These are phyloP conservation scores for Eupithecia centaureata DNA, from an alignment of 2,888 invertebrate species.

Conservation along the genomic window DNA sequence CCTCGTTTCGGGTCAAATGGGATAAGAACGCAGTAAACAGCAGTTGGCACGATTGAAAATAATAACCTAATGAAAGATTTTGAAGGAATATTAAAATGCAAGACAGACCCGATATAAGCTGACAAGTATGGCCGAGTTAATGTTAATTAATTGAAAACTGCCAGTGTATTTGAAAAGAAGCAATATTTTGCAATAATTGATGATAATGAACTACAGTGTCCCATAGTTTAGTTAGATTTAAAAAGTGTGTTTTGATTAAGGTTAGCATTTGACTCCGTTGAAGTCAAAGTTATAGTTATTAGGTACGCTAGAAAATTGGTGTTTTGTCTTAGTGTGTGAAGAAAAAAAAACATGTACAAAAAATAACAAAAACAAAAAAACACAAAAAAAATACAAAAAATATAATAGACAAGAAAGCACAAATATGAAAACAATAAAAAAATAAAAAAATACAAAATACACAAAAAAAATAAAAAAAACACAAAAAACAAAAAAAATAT, in stretches of 20 bases:
- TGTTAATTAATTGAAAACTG: not conserved
- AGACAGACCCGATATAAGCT: no score
- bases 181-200: slow-evolving; percentile 2
- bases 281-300: not conserved
- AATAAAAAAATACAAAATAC: not conserved
- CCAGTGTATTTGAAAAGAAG: not conserved
- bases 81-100: no score
- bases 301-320: not conserved
- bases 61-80: no score
- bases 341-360: not conserved
- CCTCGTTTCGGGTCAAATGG: no score
- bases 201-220: slow-evolving; percentile 6
- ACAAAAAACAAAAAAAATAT: not conserved
- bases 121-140: no score
- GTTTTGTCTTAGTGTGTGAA: not conserved
- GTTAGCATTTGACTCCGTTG: not conserved
- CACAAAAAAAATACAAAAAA: not conserved
- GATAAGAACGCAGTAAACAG: no score
- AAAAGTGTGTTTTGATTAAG: not conserved
- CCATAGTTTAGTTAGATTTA: not conserved
- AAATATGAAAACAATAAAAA: not conserved
- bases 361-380: not conserved
- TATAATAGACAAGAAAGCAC: not conserved
- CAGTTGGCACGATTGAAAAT: no score
- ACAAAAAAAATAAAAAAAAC: not conserved